These are phyloP conservation scores for Arion vulgaris DNA, from an alignment of 1,140 invertebrate species.

Conservation along the genomic window DNA sequence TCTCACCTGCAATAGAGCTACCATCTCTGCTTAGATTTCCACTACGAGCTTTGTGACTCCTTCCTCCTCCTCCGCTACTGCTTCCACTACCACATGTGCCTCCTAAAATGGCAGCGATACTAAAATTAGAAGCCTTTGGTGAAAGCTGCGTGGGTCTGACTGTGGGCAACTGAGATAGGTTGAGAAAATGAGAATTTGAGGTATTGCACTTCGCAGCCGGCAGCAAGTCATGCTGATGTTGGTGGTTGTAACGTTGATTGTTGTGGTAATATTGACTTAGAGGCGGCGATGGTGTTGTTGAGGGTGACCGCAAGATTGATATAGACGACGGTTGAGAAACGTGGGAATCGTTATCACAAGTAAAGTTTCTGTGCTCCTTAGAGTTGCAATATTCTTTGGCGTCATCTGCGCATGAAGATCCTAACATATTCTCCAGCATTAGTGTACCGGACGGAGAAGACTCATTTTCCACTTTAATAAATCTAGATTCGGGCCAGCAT, in stretches of 20 bases:
- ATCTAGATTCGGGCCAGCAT: background rate
- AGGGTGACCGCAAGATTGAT: background rate
- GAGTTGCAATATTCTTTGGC: background rate
- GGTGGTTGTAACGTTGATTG: background rate
- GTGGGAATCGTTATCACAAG: background rate
- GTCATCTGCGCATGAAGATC: background rate
- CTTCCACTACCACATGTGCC: background rate
- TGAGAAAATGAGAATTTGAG: background rate
- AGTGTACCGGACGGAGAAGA: background rate
- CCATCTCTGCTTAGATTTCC: conserved; percentile 1
- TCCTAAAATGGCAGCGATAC: conserved; percentile 37
- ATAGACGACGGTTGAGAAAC: background rate
- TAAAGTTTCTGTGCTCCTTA: background rate
- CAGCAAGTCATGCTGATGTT: background rate
- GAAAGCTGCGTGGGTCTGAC: conserved; percentile 24
- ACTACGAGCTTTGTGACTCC: background rate
- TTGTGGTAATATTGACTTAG: background rate
- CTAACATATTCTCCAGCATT: background rate
- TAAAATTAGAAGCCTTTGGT: conserved; percentile 37
- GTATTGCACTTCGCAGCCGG: background rate
- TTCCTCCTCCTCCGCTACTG: too few relatives aligned
- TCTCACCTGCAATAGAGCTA: conserved; percentile 6
- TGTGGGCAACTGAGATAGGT: background rate
- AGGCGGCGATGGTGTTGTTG: conserved; percentile 12
- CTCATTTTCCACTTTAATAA: background rate